Evolutionary conservation across 2,888 invertebrate species (phyloP).

Genomic region (Rhingia rostrata): DNA sequence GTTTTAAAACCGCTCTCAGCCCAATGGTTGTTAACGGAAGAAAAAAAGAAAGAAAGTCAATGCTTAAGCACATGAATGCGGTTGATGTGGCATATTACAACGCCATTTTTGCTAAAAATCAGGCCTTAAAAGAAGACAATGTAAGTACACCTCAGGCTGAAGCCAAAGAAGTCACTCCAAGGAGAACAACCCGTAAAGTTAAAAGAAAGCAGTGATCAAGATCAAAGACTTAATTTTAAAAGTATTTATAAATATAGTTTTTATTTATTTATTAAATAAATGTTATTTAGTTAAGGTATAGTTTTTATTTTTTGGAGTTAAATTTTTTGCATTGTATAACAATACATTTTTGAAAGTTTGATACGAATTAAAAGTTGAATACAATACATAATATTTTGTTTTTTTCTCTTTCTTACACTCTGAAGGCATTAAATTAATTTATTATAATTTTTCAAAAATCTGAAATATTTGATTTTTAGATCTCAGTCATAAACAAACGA

Average conservation of each 20-base stretch:
- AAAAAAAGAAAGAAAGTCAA: no score
- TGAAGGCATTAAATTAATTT: conserved; percentile 1
- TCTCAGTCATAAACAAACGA: no score
- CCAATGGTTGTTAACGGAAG: no score
- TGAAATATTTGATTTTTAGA: no score
- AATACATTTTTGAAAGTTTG: background rate
- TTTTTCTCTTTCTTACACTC: background rate
- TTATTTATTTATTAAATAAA: background rate
- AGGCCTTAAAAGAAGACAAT: conserved; percentile 15
- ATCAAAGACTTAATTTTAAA: background rate
- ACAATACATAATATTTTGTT: background rate
- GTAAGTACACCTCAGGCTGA: background rate
- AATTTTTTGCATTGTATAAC: background rate
- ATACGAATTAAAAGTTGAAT: conserved; percentile 1
- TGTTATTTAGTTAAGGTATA: conserved; percentile 1
- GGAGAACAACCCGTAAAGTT: no score
- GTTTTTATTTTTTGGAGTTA: conserved; percentile 2
- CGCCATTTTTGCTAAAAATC: conserved; percentile 23
- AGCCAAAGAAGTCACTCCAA: conserved; percentile 5
- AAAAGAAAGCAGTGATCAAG: no score
- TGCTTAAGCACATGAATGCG: no score
- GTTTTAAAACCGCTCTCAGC: no score
- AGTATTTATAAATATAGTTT: background rate
- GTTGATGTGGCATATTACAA: conserved; percentile 26
- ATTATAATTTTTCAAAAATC: no score